Evolutionary conservation across 2,888 invertebrate species (phyloP).

Genomic region (Microctonus aethiopoides): DNA sequence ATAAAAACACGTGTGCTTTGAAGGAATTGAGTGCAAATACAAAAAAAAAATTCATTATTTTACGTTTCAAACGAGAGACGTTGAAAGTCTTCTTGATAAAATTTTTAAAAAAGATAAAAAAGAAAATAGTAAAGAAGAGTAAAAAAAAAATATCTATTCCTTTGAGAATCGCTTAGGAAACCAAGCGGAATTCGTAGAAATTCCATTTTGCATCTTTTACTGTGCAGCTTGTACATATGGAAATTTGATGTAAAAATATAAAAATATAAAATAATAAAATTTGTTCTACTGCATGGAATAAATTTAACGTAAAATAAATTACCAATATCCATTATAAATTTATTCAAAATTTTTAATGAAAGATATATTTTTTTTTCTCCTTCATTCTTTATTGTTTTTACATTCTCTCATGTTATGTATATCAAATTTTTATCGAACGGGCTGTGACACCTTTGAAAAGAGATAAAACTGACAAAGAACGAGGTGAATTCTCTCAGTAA

Average conservation of each 20-base stretch:
- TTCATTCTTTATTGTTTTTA: not conserved
- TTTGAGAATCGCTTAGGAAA: constrained; percentile 3
- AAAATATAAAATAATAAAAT: not conserved
- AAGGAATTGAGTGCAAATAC: not conserved
- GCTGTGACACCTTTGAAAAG: constrained; percentile 8
- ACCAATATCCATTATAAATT: not conserved
- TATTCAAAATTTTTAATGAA: not conserved
- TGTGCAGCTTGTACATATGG: not conserved
- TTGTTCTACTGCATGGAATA: not conserved
- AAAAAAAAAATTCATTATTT: not conserved
- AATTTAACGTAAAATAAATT: not conserved
- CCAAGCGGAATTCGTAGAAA: not conserved
- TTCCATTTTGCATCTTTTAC: not conserved
- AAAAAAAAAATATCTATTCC: constrained; percentile 8
- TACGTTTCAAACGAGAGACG: not conserved
- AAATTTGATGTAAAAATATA: not conserved
- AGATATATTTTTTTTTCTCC: not conserved
- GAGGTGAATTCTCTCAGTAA: constrained; percentile 32
- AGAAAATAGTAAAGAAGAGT: not conserved
- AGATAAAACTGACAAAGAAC: constrained; percentile 29
- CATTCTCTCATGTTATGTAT: not conserved
- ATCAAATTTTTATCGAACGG: constrained; percentile 13
- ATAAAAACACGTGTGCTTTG: not conserved
- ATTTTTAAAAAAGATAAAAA: not conserved
- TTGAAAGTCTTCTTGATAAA: too few relatives aligned